Conservation (phyloP, 2,797 vertebrate genomes). For the Mormyrus hasselquistii region DNA sequence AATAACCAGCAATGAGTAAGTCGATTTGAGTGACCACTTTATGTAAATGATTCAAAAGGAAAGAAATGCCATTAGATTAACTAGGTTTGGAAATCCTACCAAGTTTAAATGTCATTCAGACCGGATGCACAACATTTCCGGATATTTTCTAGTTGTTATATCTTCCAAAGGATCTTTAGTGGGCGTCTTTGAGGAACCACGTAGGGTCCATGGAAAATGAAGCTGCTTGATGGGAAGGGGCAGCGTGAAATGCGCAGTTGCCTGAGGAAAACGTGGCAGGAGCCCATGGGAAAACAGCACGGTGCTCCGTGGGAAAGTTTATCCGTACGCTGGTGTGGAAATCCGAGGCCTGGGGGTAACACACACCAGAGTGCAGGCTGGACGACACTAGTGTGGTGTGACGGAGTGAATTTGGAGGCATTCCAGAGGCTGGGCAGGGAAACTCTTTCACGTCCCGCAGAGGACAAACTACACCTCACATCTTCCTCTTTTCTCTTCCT, state of each 20-base stretch:
- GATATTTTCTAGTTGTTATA: not conserved
- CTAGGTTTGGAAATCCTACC: not conserved
- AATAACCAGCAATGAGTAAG: not conserved
- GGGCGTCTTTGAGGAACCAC: not conserved
- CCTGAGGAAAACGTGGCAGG: constrained; percentile 4
- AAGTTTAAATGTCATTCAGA: not conserved
- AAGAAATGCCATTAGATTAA: not conserved
- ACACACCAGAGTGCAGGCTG: not conserved
- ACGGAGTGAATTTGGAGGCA: not conserved
- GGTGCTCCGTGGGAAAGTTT: constrained; percentile 1
- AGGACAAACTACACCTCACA: not conserved
- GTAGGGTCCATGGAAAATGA: not conserved
- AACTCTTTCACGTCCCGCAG: constrained; percentile 28
- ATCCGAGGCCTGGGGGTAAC: not conserved
- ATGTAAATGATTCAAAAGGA: not conserved
- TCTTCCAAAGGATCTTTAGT: not conserved
- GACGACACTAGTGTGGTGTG: not conserved
- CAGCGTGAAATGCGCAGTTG: not conserved
- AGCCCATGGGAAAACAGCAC: constrained; percentile 1
- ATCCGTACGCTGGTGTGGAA: not conserved
- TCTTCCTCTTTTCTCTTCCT: constrained; percentile 7
- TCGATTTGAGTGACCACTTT: not conserved
- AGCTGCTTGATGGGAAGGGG: not conserved
- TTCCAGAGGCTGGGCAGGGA: not conserved
- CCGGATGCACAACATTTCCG: not conserved